phyloP scores from a whole-genome alignment of 2,888 invertebrate species.

The Chloromyia formosa region DNA sequence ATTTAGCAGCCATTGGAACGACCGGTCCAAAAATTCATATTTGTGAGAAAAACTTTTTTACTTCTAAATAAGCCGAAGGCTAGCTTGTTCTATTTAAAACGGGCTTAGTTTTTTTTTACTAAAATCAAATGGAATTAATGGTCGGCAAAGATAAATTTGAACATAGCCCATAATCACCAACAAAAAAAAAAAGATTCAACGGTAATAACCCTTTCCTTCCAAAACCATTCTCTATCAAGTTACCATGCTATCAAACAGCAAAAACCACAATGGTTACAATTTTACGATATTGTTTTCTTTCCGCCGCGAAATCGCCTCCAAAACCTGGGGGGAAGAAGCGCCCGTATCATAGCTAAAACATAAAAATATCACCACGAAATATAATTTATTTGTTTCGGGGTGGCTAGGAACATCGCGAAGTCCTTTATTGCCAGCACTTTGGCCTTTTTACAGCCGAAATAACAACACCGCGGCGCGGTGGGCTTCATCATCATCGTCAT shows the following conservation, averaged over 20 bases:
- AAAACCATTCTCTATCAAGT: not conserved
- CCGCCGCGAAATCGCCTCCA: not conserved
- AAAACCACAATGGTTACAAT: conserved; percentile 30
- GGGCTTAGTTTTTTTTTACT: too few species aligned
- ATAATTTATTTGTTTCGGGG: conserved; percentile 41
- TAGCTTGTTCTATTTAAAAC: not conserved
- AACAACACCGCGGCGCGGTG: not conserved
- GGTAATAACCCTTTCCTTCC: not conserved
- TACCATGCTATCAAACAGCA: conserved; percentile 1
- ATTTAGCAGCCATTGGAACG: too few species aligned
- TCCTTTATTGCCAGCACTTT: conserved; percentile 43
- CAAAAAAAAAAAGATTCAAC: too few species aligned
- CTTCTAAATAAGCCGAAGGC: too few species aligned
- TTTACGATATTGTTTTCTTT: conserved; percentile 40
- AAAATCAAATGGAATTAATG: conserved; percentile 15
- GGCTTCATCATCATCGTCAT: conserved; percentile 33
- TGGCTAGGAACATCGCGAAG: conserved; percentile 39
- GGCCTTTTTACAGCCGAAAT: conserved; percentile 27
- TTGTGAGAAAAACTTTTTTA: too few species aligned
- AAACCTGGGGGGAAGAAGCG: not conserved
- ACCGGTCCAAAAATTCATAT: too few species aligned
- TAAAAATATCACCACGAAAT: conserved; percentile 42
- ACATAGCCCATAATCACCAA: conserved; percentile 13
- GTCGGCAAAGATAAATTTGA: conserved; percentile 34
- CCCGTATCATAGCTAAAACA: conserved; percentile 1